Conservation (phyloP, 2,113 vertebrate genomes). For the Ictalurus punctatus region DNA sequence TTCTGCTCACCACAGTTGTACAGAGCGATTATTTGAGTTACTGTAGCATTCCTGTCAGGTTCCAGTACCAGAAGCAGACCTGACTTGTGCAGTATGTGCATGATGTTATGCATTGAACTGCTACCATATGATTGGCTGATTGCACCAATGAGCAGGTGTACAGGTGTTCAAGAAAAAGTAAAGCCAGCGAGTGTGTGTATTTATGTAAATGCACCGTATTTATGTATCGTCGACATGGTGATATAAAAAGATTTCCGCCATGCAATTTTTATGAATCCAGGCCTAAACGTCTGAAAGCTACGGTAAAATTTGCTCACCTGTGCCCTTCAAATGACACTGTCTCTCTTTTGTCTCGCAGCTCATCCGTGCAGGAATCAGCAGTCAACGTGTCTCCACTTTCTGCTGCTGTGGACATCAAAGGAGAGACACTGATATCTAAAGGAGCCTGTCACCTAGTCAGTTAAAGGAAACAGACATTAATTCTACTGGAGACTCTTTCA, state of each 20-base stretch:
- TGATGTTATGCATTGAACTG: background rate
- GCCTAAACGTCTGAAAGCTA: background rate
- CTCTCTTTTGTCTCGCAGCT: conserved; percentile 47
- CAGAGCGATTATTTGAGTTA: background rate
- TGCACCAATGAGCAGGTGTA: background rate
- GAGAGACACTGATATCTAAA: conserved; percentile 57
- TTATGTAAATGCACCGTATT: background rate
- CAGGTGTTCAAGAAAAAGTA: background rate
- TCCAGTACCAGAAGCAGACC: background rate
- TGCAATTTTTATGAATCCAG: background rate
- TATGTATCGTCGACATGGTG: background rate
- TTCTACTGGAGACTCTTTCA: conserved; percentile 32
- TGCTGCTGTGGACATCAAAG: conserved; percentile 46
- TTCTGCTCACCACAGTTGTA: background rate
- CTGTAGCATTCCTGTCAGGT: background rate
- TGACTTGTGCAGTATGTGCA: background rate
- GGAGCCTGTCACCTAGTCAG: conserved; percentile 57
- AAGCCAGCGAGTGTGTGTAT: background rate
- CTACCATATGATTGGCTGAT: background rate
- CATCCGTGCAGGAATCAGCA: conserved; percentile 45
- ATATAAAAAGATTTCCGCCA: background rate
- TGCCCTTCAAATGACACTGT: background rate
- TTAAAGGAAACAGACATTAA: conserved; percentile 41
- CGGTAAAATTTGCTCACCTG: background rate
- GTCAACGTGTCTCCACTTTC: conserved; percentile 41